phyloP scores from a whole-genome alignment of 2,113 vertebrate species.

The Apistogramma diplotaenia region DNA sequence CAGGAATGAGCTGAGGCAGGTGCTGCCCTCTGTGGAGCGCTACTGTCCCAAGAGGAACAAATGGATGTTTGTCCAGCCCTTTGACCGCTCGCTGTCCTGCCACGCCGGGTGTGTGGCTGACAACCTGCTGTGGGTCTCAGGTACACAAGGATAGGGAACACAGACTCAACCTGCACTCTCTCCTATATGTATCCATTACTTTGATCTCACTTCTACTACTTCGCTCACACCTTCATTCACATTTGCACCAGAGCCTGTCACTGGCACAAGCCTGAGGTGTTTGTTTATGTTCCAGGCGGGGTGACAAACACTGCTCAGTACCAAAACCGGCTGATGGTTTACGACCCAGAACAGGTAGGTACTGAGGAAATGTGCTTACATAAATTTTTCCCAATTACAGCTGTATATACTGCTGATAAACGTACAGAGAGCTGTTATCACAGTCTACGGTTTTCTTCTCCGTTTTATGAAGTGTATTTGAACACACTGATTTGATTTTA shows the following conservation, averaged over 20 bases:
- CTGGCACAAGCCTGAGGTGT: not conserved
- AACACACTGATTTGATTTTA: not conserved
- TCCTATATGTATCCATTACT: not conserved
- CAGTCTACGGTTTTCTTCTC: not conserved
- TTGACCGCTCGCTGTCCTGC: constrained; percentile 95
- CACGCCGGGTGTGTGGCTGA: constrained; percentile 95
- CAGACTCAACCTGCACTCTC: not conserved
- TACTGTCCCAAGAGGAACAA: constrained; percentile 97
- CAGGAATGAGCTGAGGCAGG: constrained; percentile 92
- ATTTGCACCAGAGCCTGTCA: not conserved
- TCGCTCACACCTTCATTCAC: not conserved
- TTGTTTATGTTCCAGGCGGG: constrained; percentile 82
- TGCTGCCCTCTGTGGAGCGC: constrained; percentile 92
- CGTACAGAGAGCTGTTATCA: not conserved
- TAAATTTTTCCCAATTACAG: not conserved
- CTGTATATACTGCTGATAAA: not conserved
- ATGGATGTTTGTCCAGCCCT: constrained; percentile 93
- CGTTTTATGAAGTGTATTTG: not conserved
- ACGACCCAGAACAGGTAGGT: constrained; percentile 90
- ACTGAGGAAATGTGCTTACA: not conserved
- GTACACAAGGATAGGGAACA: constrained; percentile 64
- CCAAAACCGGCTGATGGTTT: constrained; percentile 97
- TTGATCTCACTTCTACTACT: not conserved
- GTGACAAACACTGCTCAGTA: constrained; percentile 98
- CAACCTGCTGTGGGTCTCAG: constrained; percentile 97